Percentiles rank a stretch among this genome's conserved stretches.
phyloP scores from a whole-genome alignment of 2,113 vertebrate species.

The Hydropotes inermis region DNA sequence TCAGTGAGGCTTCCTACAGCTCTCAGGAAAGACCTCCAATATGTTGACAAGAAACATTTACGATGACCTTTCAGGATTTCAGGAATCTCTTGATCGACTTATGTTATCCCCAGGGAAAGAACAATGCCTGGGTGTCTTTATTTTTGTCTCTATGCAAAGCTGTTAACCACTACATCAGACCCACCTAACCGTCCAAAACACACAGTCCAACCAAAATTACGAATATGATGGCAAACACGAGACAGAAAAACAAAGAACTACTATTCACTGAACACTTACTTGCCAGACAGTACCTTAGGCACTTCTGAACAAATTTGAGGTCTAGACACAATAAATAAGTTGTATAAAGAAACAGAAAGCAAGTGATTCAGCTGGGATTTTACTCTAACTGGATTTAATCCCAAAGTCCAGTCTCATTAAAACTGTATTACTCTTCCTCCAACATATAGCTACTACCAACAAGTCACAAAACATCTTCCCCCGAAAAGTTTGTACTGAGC shows the following conservation, averaged over 20 bases:
- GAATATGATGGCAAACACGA: not conserved
- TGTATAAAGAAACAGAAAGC: not conserved
- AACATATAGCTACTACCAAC: not conserved
- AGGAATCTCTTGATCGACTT: not conserved
- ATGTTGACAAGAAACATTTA: not conserved
- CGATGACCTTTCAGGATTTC: not conserved
- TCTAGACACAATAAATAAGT: not conserved
- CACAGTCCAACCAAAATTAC: not conserved
- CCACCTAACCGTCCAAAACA: not conserved
- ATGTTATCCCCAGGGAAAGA: not conserved
- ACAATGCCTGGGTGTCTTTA: not conserved
- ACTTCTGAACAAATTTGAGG: not conserved
- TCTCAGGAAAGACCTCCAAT: not conserved
- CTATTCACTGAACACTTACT: not conserved
- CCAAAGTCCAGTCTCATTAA: not conserved
- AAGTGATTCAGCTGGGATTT: not conserved
- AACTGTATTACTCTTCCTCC: not conserved
- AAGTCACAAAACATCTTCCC: not conserved
- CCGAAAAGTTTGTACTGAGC: not conserved
- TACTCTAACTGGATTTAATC: not conserved
- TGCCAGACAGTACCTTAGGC: not conserved
- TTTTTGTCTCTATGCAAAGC: not conserved
- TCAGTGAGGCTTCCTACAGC: not conserved
- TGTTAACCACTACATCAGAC: not conserved
- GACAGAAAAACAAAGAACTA: not conserved